A percentile compares a stretch with the other conserved stretches of the same genome.
Conservation (phyloP, 1,140 invertebrate genomes). For the Scaptomyza montana region DNA sequence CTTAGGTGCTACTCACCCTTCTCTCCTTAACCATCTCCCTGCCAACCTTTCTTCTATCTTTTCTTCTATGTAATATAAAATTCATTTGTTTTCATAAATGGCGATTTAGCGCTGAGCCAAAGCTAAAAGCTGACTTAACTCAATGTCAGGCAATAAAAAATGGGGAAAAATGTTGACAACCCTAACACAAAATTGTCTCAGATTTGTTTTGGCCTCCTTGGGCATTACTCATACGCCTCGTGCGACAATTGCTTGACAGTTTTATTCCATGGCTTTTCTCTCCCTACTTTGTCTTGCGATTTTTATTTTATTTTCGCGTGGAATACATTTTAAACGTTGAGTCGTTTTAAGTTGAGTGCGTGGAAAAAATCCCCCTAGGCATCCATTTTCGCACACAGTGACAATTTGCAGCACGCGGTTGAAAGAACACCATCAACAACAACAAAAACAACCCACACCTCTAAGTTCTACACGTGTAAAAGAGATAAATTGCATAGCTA, state of each 20-base stretch:
- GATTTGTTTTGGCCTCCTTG: constrained; percentile 39
- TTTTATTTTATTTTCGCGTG: constrained; percentile 50
- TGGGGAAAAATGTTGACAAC: constrained; percentile 14
- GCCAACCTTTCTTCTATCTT: no score
- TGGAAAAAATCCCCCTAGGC: constrained; percentile 12
- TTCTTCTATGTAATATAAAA: constrained; percentile 54
- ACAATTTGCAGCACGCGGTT: constrained; percentile 42
- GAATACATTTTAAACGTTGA: constrained; percentile 28
- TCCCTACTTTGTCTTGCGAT: constrained; percentile 6
- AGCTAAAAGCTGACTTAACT: constrained; percentile 28
- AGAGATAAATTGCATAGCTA: constrained; percentile 47
- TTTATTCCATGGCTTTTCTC: constrained; percentile 1
- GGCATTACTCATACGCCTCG: constrained; percentile 66
- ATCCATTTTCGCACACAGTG: neutral
- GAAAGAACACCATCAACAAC: neutral
- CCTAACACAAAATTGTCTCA: constrained; percentile 1
- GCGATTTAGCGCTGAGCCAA: constrained; percentile 60
- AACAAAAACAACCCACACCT: neutral
- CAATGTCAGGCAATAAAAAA: constrained; percentile 56
- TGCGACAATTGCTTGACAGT: constrained; percentile 60
- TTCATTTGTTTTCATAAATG: constrained; percentile 81
- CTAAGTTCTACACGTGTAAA: constrained; percentile 36
- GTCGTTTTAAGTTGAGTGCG: constrained; percentile 14
- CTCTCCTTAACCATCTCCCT: neutral
- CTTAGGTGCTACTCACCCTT: constrained; percentile 25